Evolutionary conservation across 2,888 invertebrate genomes (phyloP), one percentile per base, ranked within the genome.

Genomic region (Hypomecis punctinalis): DNA sequence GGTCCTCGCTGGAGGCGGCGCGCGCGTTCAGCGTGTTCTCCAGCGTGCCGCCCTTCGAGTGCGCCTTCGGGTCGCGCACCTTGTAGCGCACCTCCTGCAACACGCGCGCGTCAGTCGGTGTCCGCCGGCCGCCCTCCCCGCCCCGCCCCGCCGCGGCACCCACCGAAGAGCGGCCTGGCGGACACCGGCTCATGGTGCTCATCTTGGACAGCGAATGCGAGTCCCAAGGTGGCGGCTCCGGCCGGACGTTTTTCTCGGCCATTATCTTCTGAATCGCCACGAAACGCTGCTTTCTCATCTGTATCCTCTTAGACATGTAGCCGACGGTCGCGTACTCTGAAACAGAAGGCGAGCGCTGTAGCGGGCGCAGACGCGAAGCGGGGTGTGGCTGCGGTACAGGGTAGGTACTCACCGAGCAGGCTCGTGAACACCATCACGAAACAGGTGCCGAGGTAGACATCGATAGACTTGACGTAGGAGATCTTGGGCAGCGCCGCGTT

Each of bases 401-500:
- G 9, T 33, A 5, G 1, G 5, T 1, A 66, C 78, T 95, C 93
- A 97, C 97, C 97, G 89, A 98, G 94, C 85, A 98, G 94, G 87
- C 98, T 98, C 80, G 98, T 98, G 94, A 98, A 98, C 84, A 98
- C 98, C 98, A 98, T 98, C 88, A 98, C 97, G 97, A 98, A 98
- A 94, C 98, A 98, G 85, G 98, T 98, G 87, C 98, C 98, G 91
- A 98, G 94, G 93, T 98, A 98, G 83, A 98, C 97, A 94, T 98
- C 98, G 93, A 98, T 98, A 83, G 97, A 97, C 93, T 98, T 98
- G 93, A 98, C 97, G 94, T 98, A 98, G 78, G 97, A 98, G 90
- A 98, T 98, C 94, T 99, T 98, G 81, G 99, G 99, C 92, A 99
- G 95, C 82, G 97, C 97, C 82, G 97, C 97, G 93, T 98, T 98